A percentile compares a stretch with the other conserved stretches of the same genome.
These are phyloP conservation scores for Poecilia latipinna DNA, from an alignment of 2,113 vertebrate species.

Conservation along the genomic window DNA sequence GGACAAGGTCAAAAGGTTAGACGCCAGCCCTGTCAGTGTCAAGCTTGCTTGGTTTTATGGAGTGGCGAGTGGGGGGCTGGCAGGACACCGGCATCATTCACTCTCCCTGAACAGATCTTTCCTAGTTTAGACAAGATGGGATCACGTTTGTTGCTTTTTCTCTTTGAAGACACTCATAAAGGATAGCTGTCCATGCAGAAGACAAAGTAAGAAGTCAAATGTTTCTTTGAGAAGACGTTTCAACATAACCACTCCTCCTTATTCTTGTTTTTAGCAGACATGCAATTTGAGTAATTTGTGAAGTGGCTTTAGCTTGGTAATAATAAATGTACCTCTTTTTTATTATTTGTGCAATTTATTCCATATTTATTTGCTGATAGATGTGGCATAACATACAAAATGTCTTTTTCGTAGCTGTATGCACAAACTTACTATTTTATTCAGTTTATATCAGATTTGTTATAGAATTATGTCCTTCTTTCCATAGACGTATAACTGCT, in stretches of 20 bases:
- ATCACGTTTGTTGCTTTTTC: constrained; percentile 45
- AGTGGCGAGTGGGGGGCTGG: constrained; percentile 56
- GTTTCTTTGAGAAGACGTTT: constrained; percentile 43
- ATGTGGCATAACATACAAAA: constrained; percentile 29
- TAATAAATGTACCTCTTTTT: constrained; percentile 22
- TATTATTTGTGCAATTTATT: constrained; percentile 8
- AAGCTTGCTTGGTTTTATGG: constrained; percentile 78
- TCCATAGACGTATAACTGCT: constrained; percentile 68
- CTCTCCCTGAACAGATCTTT: constrained; percentile 56
- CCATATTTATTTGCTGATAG: constrained; percentile 47
- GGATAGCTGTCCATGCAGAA: constrained; percentile 44
- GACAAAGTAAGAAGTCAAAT: constrained; percentile 40
- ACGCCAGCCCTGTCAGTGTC: constrained; percentile 82
- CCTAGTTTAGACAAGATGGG: constrained; percentile 59
- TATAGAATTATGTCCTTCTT: constrained; percentile 55
- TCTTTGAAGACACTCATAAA: constrained; percentile 57
- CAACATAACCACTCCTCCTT: constrained; percentile 1
- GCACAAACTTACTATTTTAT: constrained; percentile 45
- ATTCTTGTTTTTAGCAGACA: constrained; percentile 25
- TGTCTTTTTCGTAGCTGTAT: constrained; percentile 35
- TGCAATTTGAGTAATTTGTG: constrained; percentile 29
- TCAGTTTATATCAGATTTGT: constrained; percentile 61
- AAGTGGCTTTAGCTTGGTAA: constrained; percentile 45
- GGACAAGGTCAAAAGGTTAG: constrained; percentile 85
- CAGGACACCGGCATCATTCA: constrained; percentile 70